Conservation (phyloP, 2,888 invertebrate species). For the Eristalis intricaria region DNA sequence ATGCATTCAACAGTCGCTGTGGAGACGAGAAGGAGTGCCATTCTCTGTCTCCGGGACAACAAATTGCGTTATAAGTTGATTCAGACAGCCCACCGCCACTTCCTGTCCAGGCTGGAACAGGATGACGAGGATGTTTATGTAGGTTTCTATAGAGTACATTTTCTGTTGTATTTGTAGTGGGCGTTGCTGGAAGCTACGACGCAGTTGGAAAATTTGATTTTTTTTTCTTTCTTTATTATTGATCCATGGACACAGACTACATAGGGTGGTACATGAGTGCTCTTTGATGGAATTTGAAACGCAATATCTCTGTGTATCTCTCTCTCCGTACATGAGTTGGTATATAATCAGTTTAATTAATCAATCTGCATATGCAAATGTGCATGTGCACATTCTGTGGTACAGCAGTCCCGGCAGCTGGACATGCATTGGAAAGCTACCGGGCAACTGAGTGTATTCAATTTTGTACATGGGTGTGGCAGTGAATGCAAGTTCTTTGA, state of each 20-base stretch:
- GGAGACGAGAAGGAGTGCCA: background rate
- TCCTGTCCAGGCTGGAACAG: background rate
- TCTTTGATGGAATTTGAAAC: background rate
- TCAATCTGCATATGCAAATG: too few species aligned
- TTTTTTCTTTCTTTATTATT: background rate
- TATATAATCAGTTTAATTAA: too few species aligned
- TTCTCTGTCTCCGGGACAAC: background rate
- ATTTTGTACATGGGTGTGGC: too few species aligned
- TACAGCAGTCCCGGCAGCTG: too few species aligned
- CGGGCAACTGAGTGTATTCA: too few species aligned
- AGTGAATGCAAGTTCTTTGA: too few species aligned
- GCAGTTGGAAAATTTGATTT: slow-evolving; percentile 8
- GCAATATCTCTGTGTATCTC: background rate
- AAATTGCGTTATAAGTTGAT: background rate
- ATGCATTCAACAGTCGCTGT: background rate
- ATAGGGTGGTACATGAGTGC: background rate
- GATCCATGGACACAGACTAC: background rate
- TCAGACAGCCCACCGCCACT: background rate
- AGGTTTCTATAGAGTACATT: background rate
- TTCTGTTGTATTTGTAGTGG: background rate
- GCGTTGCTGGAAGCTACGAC: background rate
- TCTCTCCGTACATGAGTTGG: background rate
- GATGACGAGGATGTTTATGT: background rate
- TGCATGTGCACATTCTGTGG: too few species aligned
- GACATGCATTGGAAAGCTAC: too few species aligned